Base-by-base conservation (phyloP, 1,140 invertebrate species). In the Ylistrum balloti region DNA sequence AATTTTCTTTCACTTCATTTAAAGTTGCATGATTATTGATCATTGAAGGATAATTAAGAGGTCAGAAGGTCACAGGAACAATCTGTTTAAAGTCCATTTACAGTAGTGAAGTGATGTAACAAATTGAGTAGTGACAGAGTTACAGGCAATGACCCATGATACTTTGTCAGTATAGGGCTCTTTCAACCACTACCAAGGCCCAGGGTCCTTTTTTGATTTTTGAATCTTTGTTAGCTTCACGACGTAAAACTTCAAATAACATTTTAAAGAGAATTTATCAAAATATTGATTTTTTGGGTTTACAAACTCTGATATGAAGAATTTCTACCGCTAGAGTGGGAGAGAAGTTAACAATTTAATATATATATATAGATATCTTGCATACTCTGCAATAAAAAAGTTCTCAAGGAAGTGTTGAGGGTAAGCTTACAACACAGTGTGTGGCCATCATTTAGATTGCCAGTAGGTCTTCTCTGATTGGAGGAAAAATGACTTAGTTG, bases 41-140 rank as follows among this genome's bases (percentile, higher is more conserved):
- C n/a, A 17, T 74, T 74, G 56, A n/a, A 5, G n/a, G 28, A 38
- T 28, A 74, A 74, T 74, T 74, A 74, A 74, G 9, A 17, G 56
- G 56, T 74, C 56, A 74, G 56, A 74, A 74, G 56, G n/a, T 74
- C 56, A n/a, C n/a, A 28, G 56, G 56, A n/a, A n/a, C 22, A n/a
- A 74, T 74, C 56, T 28, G n/a, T n/a, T 74, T 38, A 5, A 7
- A 38, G 5, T 38, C 35, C 41, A 45, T 1, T 45, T 15, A 45
- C 41, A 45, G 41, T 28, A 74, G 56, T n/a, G 56, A 28, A n/a
- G 56, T n/a, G 22, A 74, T 22, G 56, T 74, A 74, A 28, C 56
- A 74, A 74, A n/a, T 38, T 56, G 45, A 20, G 45, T 56, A 17
- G 45, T 56, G 56, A 74, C 56, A 74, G 56, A n/a, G 17, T 22